These are phyloP conservation scores for Seriola quinqueradiata DNA, from an alignment of 2,113 vertebrate species.

Conservation along the genomic window DNA sequence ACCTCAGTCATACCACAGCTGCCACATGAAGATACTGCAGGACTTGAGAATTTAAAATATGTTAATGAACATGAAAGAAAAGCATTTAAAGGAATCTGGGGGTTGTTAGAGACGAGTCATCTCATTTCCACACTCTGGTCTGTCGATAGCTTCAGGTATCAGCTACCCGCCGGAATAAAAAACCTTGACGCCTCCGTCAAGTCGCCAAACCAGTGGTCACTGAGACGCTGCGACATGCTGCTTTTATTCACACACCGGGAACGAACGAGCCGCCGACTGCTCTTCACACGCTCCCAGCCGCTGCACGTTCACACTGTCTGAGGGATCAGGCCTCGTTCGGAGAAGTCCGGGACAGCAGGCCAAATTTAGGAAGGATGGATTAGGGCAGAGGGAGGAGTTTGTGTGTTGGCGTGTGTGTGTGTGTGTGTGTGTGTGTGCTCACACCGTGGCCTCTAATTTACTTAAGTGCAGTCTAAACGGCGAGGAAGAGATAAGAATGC, in stretches of 20 bases:
- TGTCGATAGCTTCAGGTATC: not conserved
- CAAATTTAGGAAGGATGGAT: slow-evolving; percentile 33
- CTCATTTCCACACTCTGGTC: not conserved
- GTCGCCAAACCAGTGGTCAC: no score
- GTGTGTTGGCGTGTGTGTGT: slow-evolving; percentile 36
- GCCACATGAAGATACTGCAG: no score
- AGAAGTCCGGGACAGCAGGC: slow-evolving; percentile 1
- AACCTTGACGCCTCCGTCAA: no score
- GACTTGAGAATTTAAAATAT: no score
- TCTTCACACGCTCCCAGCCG: no score
- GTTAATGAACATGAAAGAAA: no score
- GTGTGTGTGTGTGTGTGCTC: slow-evolving; percentile 36
- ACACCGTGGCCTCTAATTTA: slow-evolving; percentile 68
- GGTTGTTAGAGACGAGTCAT: not conserved
- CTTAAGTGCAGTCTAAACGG: slow-evolving; percentile 66
- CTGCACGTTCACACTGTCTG: not conserved
- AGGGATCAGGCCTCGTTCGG: not conserved
- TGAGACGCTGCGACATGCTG: not conserved
- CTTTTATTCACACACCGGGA: not conserved
- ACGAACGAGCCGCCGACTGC: not conserved
- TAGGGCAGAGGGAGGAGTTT: slow-evolving; percentile 8
- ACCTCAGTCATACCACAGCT: no score
- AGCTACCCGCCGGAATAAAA: not conserved
- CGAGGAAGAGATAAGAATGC: slow-evolving; percentile 67
- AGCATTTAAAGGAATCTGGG: no score